A percentile compares a stretch with the other conserved stretches of the same genome.
These are phyloP conservation scores for Luperina testacea DNA, from an alignment of 2,888 invertebrate species.

Conservation along the genomic window DNA sequence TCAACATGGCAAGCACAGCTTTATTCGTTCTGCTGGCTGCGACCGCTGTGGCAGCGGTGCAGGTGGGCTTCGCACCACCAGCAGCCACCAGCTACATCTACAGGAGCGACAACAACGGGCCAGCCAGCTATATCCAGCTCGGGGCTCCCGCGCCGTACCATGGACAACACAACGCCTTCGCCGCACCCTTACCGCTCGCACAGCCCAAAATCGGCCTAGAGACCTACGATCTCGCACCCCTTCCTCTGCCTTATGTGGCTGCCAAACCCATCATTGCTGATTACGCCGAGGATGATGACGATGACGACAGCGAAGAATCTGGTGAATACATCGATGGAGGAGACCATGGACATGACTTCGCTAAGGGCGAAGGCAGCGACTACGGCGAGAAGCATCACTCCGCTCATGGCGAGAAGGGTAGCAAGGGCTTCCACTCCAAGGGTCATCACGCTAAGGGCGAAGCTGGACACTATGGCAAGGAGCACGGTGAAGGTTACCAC, in stretches of 20 bases:
- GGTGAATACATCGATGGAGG: constrained; percentile 74
- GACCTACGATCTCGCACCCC: constrained; percentile 79
- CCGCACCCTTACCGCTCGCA: constrained; percentile 75
- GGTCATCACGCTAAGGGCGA: constrained; percentile 90
- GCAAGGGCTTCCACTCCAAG: constrained; percentile 89
- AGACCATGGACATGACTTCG: constrained; percentile 72
- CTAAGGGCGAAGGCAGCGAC: constrained; percentile 86
- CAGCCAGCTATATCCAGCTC: constrained; percentile 85
- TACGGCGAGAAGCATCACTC: constrained; percentile 87
- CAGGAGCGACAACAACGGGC: constrained; percentile 86
- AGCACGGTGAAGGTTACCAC: constrained; percentile 88
- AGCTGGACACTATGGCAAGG: constrained; percentile 89
- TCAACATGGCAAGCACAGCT: constrained; percentile 80
- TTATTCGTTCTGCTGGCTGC: constrained; percentile 76
- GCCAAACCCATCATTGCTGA: constrained; percentile 79
- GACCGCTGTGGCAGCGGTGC: constrained; percentile 77
- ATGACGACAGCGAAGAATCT: constrained; percentile 76
- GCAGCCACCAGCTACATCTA: constrained; percentile 90
- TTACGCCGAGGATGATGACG: constrained; percentile 79
- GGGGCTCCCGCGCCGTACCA: constrained; percentile 79
- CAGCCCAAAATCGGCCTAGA: constrained; percentile 74
- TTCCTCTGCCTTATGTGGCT: constrained; percentile 82
- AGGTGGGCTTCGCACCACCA: constrained; percentile 84
- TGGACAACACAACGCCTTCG: constrained; percentile 76
- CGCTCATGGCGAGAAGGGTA: constrained; percentile 89